These are phyloP conservation scores for Molossus alvarezi DNA, from an alignment of 2,797 vertebrate species.

Conservation along the genomic window DNA sequence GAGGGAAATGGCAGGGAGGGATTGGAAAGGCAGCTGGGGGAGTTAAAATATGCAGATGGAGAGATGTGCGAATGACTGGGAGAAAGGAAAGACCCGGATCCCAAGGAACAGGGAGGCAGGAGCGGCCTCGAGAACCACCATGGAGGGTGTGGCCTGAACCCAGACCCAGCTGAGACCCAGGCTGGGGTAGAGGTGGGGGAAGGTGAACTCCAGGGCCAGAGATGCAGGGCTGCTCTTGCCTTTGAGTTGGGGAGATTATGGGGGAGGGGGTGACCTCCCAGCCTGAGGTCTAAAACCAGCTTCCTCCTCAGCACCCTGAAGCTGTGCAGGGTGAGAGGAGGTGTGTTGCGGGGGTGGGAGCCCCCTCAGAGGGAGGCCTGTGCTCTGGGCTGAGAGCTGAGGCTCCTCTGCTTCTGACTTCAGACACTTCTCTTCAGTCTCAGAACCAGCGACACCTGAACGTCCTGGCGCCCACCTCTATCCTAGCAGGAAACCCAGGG, in stretches of 20 bases:
- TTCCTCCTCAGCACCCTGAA: background rate
- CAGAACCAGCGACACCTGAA: background rate
- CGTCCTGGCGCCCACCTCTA: background rate
- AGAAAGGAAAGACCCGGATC: conserved; percentile 89
- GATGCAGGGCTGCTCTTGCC: background rate
- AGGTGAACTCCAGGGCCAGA: background rate
- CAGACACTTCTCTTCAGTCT: background rate
- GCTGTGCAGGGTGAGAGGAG: background rate
- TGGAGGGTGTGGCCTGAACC: background rate
- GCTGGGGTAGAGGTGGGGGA: background rate
- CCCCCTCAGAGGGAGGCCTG: background rate
- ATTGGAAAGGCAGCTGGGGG: conserved; percentile 89
- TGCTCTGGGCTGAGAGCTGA: background rate
- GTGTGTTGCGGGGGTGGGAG: background rate
- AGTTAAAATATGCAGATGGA: conserved; percentile 91
- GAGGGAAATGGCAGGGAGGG: conserved; percentile 88
- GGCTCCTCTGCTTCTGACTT: background rate
- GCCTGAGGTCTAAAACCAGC: background rate
- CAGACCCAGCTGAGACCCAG: background rate
- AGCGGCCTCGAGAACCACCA: conserved; percentile 84
- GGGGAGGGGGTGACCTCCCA: background rate
- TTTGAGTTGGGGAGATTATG: background rate
- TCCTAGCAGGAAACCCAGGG: background rate
- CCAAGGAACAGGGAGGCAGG: conserved; percentile 80
- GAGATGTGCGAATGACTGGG: conserved; percentile 88